Base-by-base conservation (phyloP, 2,888 invertebrate species). In the Drosophila dives region DNA sequence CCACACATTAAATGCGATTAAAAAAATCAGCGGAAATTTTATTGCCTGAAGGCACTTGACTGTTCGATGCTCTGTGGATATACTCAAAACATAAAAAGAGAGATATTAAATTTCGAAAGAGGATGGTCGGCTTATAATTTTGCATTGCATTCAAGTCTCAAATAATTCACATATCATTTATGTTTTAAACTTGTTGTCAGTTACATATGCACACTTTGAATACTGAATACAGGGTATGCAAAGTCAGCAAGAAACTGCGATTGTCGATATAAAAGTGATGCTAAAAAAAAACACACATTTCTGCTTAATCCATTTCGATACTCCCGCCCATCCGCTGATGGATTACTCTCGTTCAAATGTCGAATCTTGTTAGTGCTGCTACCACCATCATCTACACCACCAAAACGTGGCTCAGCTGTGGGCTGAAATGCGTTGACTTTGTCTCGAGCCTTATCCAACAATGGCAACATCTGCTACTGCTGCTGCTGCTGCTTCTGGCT, bases 331-430 rank as follows among this genome's bases (percentile, higher is more conserved):
- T 71, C 63, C 75, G 72, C 87, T 86, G 86, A 86, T 86, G 86
- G 87, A 86, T 86, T 87, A 82, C 84, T 71, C 81, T 79, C 86
- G 82, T 86, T 87, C 79, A 86, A 84, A 86, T 86, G 87, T 87
- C 86, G 85, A 83, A 75, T 79, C 83, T 86, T 87, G 83, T 86
- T 86, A 82, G 86, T 82, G 70, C 45, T 63, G 59, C 64, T 62
- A 51, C 67, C 42, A 48, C 53, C 40, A 38, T 38, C 38, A 38
- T 32, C 40, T 32, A 48, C 61, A 34, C 55, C 64, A 33, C 20
- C 51, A 51, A 48, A 62, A 56, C 36, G 59, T 68, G 68, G 75
- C 79, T 32, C 67, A 64, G 56, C 69, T 77, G 77, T 53, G 69
- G 71, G 50, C 61, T 61, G 59, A 51, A 73, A 49, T 48, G 67